phyloP scores from a whole-genome alignment of 2,113 vertebrate genomes.

The Myotis lucifugus region DNA sequence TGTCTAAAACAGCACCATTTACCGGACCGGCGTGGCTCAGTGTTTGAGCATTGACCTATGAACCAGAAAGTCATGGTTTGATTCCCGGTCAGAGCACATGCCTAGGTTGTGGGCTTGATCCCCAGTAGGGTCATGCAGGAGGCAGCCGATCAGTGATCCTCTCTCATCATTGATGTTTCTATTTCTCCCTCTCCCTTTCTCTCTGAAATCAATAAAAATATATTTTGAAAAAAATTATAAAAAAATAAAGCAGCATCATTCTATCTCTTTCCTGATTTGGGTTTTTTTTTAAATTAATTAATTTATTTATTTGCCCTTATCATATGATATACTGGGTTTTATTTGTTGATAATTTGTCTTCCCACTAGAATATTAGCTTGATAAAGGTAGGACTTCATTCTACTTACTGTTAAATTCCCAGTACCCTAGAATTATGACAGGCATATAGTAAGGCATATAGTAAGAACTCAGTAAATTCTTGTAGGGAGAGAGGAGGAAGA shows the following conservation, averaged over 20 bases:
- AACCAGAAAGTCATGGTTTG: too few relatives aligned
- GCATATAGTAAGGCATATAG: background rate
- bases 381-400: background rate
- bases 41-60: too few relatives aligned
- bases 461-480: background rate
- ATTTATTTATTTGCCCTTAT: background rate
- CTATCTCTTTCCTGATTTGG: background rate
- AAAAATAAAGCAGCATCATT: background rate
- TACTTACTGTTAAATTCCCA: background rate
- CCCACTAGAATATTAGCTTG: background rate
- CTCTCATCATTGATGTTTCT: too few relatives aligned
- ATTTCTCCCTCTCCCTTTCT: too few relatives aligned
- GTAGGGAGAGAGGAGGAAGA: background rate
- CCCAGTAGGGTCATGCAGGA: too few relatives aligned
- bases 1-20: background rate
- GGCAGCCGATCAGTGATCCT: too few relatives aligned
- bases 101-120: too few relatives aligned
- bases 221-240: too few relatives aligned
- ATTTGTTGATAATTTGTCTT: slow-evolving; percentile 38
- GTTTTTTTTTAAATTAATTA: background rate
- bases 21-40: too few relatives aligned
- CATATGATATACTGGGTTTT: background rate
- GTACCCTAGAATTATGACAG: background rate
- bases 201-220: too few relatives aligned
- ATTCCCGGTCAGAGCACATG: too few relatives aligned